A percentile compares a stretch with the other conserved stretches of the same genome.
Evolutionary conservation across 2,113 vertebrate genomes (phyloP).

Genomic region (Cranoglanis bouderius): DNA sequence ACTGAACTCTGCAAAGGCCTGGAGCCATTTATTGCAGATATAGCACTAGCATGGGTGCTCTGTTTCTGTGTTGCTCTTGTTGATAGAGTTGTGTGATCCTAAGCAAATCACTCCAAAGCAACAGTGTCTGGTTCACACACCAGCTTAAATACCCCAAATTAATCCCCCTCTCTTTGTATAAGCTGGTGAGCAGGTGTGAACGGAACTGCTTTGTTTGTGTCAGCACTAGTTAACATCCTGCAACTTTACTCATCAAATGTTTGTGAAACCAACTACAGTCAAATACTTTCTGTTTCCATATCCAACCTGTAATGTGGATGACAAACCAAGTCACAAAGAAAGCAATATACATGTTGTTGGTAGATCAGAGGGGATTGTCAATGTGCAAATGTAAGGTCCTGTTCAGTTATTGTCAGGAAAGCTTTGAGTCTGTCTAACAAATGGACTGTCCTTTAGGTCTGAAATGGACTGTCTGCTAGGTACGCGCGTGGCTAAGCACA

Average conservation of each 20-base stretch:
- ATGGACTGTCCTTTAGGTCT: background rate
- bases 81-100: slow-evolving; percentile 38
- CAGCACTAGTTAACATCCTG: slow-evolving; percentile 18
- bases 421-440: slow-evolving; percentile 7
- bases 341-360: background rate
- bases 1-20: background rate
- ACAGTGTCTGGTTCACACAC: slow-evolving; percentile 41
- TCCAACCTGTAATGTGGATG: background rate
- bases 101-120: slow-evolving; percentile 34
- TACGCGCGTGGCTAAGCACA: background rate
- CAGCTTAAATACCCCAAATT: slow-evolving; percentile 25
- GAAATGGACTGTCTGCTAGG: background rate
- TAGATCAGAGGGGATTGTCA: background rate
- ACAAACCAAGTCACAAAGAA: background rate
- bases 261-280: background rate
- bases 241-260: slow-evolving; percentile 10
- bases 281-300: background rate
- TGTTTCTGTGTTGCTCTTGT: slow-evolving; percentile 15
- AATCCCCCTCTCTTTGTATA: slow-evolving; percentile 38
- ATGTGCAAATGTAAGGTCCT: background rate
- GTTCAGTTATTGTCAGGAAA: background rate
- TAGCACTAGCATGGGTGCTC: background rate
- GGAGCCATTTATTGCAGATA: background rate
- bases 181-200: slow-evolving; percentile 38
- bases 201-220: slow-evolving; percentile 38